phyloP scores from a whole-genome alignment of 1,140 invertebrate genomes.

The Drosophila orena region DNA sequence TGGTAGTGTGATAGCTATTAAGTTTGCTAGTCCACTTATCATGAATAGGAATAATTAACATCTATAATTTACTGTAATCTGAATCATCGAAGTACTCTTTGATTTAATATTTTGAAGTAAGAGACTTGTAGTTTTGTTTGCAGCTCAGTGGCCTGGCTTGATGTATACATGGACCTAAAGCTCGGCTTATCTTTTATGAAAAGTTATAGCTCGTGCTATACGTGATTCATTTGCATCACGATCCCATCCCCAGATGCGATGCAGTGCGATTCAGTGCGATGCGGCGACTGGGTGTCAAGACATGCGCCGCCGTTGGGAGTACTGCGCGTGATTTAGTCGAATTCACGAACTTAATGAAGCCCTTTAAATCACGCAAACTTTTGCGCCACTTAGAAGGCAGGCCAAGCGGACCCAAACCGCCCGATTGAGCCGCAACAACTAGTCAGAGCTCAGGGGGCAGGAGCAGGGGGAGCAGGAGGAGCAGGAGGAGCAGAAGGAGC shows the following conservation, averaged over 20 bases:
- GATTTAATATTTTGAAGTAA: too few species aligned
- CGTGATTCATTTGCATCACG: conserved; percentile 37
- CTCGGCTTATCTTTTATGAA: too few species aligned
- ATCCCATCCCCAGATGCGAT: conserved; percentile 23
- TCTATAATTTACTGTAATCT: too few species aligned
- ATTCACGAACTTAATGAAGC: conserved; percentile 85
- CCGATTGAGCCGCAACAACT: conserved; percentile 75
- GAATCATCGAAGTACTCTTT: too few species aligned
- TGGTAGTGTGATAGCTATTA: conserved; percentile 1
- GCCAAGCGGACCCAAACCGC: not conserved
- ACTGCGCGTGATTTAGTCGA: conserved; percentile 84
- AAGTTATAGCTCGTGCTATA: not conserved
- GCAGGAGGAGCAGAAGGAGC: conserved; percentile 8
- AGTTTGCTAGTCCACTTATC: too few species aligned
- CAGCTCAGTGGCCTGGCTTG: too few species aligned
- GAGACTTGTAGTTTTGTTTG: too few species aligned
- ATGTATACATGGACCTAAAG: rapidly evolving
- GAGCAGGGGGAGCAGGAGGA: conserved; percentile 13
- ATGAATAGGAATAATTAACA: too few species aligned
- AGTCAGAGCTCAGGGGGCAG: conserved; percentile 24
- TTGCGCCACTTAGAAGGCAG: conserved; percentile 77
- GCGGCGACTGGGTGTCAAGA: conserved; percentile 62
- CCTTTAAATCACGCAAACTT: conserved; percentile 84
- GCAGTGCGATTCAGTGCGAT: conserved; percentile 3
- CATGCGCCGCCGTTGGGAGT: conserved; percentile 61